These are phyloP conservation scores for Atethmia centrago DNA, from an alignment of 2,888 invertebrate species.

Conservation along the genomic window DNA sequence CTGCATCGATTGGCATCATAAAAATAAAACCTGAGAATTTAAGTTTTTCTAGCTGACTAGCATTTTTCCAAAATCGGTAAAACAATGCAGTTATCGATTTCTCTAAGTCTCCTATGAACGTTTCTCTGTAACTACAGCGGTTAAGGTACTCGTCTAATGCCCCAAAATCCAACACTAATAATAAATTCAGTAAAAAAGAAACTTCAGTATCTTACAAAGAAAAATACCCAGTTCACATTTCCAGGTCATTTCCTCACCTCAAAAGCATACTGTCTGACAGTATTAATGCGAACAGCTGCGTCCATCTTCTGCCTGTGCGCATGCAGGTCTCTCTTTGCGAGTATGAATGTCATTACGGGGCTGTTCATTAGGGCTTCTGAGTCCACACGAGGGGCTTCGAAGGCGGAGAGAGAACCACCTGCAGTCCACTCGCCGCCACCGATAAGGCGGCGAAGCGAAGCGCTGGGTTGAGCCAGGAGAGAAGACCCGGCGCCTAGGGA, in stretches of 20 bases:
- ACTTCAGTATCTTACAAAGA: not conserved
- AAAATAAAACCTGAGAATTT: not conserved
- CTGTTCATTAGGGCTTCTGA: slow-evolving; percentile 92
- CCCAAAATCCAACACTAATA: not conserved
- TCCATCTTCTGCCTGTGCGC: slow-evolving; percentile 96
- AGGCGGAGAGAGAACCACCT: slow-evolving; percentile 79
- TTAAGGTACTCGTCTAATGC: no score
- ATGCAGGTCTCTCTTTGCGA: slow-evolving; percentile 96
- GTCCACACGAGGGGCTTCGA: slow-evolving; percentile 84
- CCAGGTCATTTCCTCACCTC: slow-evolving; percentile 89
- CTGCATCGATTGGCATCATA: not conserved
- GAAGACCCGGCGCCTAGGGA: slow-evolving; percentile 93
- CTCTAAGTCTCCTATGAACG: not conserved
- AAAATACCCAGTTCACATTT: not conserved
- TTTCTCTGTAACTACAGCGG: not conserved
- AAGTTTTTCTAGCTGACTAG: not conserved
- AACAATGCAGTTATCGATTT: not conserved
- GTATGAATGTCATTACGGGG: slow-evolving; percentile 96
- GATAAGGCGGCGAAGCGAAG: slow-evolving; percentile 95
- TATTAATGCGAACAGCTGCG: slow-evolving; percentile 95
- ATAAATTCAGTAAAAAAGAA: not conserved
- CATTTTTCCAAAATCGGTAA: not conserved
- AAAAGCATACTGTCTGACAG: slow-evolving; percentile 96
- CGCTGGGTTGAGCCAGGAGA: slow-evolving; percentile 96
- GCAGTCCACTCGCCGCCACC: slow-evolving; percentile 79